Percentiles rank a stretch among this genome's conserved stretches.
Evolutionary conservation across 2,113 vertebrate genomes (phyloP).

Genomic region (Sorex fumeus): DNA sequence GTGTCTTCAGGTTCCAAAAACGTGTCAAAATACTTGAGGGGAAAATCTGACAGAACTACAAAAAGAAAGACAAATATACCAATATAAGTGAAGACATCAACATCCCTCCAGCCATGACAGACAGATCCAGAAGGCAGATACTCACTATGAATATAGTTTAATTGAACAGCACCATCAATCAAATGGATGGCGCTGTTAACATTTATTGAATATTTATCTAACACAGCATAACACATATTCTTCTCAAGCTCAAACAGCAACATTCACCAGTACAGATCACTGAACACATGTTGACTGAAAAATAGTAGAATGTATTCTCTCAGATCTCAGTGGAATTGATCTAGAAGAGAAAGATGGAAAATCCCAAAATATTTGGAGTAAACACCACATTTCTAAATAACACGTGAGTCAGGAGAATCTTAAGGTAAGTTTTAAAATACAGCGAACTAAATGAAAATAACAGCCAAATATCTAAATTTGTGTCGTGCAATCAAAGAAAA

Average conservation of each 20-base stretch:
- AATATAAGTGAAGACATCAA: conserved; percentile 61
- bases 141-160: conserved; percentile 20
- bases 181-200: conserved; percentile 40
- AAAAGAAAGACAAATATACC: conserved; percentile 44
- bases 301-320: conserved; percentile 23
- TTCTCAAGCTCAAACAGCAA: not conserved
- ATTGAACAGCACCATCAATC: conserved; percentile 56
- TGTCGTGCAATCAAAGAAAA: not conserved
- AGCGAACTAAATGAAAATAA: conserved; percentile 7
- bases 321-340: conserved; percentile 50
- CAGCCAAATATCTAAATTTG: conserved; percentile 34
- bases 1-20: conserved; percentile 15
- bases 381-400: conserved; percentile 39
- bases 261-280: not conserved
- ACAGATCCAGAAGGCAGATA: conserved; percentile 61
- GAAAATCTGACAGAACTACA: conserved; percentile 61
- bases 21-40: conserved; percentile 72
- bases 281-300: conserved; percentile 23
- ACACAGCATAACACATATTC: conserved; percentile 29
- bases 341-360: conserved; percentile 29
- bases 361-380: conserved; percentile 44
- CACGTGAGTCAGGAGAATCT: not conserved
- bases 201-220: conserved; percentile 23
- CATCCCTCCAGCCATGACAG: conserved; percentile 30
- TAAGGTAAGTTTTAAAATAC: conserved; percentile 40